Conservation (phyloP, 2,113 vertebrate species). For the Gadus chalcogrammus region DNA sequence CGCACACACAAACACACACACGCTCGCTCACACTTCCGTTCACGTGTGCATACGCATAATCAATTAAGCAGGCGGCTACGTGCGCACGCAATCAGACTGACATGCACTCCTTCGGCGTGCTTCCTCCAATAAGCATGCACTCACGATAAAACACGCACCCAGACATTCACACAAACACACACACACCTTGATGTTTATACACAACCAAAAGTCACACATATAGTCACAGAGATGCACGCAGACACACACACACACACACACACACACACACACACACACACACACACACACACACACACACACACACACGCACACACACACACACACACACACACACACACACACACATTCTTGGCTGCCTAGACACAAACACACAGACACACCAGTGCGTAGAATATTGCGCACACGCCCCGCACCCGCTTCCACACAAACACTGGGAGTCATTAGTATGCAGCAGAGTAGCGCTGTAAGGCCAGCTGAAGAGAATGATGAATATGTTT, state of each 20-base stretch:
- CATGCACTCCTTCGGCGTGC: slow-evolving; percentile 27
- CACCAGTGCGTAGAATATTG: background rate
- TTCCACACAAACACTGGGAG: slow-evolving; percentile 10
- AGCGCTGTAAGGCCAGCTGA: slow-evolving; percentile 62
- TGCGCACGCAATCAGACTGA: background rate
- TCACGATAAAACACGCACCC: slow-evolving; percentile 19
- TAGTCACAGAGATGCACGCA: slow-evolving; percentile 11
- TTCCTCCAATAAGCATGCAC: slow-evolving; percentile 38
- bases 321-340: slow-evolving; percentile 18
- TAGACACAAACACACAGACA: slow-evolving; percentile 8
- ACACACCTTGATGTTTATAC: background rate
- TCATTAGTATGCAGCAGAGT: slow-evolving; percentile 66
- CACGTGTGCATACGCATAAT: background rate
- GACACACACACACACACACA: slow-evolving; percentile 27
- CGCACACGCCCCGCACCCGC: slow-evolving; percentile 7
- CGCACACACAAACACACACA: slow-evolving; percentile 1
- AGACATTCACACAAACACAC: background rate
- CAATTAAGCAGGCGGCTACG: no score
- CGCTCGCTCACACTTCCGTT: background rate
- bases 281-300: slow-evolving; percentile 12
- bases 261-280: slow-evolving; percentile 8
- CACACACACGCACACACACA: slow-evolving; percentile 28
- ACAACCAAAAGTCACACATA: background rate
- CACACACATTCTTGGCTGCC: background rate
- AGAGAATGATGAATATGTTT: slow-evolving; percentile 71